Percentiles rank a stretch among this genome's conserved stretches.
These are phyloP conservation scores for Catalaphyllia jardinei DNA, from an alignment of 64 coral and sea anemone genomes.

Conservation along the genomic window DNA sequence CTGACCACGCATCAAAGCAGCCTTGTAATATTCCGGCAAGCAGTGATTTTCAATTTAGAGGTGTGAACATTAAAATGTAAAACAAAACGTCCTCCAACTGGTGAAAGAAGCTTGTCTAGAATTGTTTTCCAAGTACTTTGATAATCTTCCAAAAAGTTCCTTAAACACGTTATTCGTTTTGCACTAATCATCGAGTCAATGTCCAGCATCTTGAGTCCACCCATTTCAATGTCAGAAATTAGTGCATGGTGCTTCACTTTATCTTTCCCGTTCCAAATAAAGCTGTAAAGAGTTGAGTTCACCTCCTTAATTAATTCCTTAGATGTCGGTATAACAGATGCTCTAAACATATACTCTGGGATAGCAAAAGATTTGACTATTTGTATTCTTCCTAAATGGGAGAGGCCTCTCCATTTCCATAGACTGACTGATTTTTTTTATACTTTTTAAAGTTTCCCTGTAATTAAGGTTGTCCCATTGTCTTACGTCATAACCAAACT, in stretches of 20 bases:
- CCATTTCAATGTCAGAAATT: constrained; percentile 1
- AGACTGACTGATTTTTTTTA: constrained; percentile 6
- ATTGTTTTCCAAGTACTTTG: no score
- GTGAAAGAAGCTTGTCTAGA: constrained; percentile 16
- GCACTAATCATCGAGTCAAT: constrained; percentile 18
- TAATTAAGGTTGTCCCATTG: not conserved
- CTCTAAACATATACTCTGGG: constrained; percentile 28
- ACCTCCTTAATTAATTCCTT: constrained; percentile 14
- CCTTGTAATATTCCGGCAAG: constrained; percentile 17
- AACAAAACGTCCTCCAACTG: constrained; percentile 16
- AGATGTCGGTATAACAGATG: constrained; percentile 4
- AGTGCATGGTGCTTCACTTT: not conserved
- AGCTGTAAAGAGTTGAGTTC: constrained; percentile 3
- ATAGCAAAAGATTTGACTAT: constrained; percentile 32
- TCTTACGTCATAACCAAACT: not conserved
- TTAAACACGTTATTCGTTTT: constrained; percentile 30
- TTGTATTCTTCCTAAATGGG: not conserved
- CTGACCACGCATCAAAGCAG: not conserved
- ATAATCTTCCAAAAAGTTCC: not conserved
- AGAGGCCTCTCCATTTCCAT: constrained; percentile 29
- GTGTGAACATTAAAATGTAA: constrained; percentile 1
- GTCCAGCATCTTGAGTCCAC: constrained; percentile 46
- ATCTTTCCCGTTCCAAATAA: constrained; percentile 14
- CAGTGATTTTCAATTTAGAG: constrained; percentile 30
- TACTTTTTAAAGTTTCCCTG: not conserved